Conservation (phyloP, 2,113 vertebrate species). For the Columba janthina region DNA sequence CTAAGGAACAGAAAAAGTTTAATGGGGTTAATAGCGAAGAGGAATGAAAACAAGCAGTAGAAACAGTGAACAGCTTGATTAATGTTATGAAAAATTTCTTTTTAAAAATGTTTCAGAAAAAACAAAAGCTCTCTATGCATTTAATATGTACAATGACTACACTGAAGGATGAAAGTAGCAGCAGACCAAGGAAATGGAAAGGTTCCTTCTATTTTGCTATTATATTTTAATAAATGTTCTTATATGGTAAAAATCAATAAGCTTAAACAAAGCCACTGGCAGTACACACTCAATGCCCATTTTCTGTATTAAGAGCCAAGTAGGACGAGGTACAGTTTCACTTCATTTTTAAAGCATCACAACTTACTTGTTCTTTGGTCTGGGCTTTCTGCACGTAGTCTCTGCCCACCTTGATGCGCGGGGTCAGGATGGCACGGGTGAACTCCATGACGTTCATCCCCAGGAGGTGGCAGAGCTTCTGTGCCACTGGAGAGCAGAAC, state of each 20-base stretch:
- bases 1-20: neutral
- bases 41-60: constrained; percentile 3
- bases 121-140: neutral
- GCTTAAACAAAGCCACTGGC: neutral
- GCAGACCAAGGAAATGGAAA: neutral
- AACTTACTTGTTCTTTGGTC: constrained; percentile 96
- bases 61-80: neutral
- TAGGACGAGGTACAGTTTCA: neutral
- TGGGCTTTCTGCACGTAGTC: constrained; percentile 99
- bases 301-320: neutral
- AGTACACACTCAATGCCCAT: neutral
- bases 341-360: neutral
- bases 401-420: constrained; percentile 97
- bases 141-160: neutral
- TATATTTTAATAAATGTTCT: no score
- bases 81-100: neutral
- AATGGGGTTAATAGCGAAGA: neutral
- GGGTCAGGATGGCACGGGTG: constrained; percentile 94
- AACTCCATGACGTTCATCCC: constrained; percentile 99
- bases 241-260: neutral
- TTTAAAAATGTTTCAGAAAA: neutral
- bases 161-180: neutral
- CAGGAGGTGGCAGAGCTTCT: constrained; percentile 97
- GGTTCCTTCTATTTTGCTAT: neutral
- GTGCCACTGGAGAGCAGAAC: constrained; percentile 81